A percentile compares a stretch with the other conserved stretches of the same genome.
phyloP scores from a whole-genome alignment of 2,888 invertebrate species.

The Leucoma salicis region DNA sequence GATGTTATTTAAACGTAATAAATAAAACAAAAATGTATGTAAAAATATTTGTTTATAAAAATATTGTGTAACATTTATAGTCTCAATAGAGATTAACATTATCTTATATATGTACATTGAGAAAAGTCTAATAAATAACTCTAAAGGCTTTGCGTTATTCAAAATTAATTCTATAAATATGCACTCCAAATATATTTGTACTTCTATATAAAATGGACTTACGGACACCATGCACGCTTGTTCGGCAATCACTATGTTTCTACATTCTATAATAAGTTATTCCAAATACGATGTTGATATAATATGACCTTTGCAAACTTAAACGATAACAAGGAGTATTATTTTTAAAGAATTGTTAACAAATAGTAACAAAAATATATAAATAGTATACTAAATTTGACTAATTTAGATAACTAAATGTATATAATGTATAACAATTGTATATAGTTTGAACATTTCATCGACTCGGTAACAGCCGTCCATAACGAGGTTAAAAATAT shows the following conservation, averaged over 20 bases:
- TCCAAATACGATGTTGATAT: background rate
- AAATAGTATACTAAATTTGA: slow-evolving; percentile 6
- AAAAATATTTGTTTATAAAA: slow-evolving; percentile 66
- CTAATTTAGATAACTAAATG: slow-evolving; percentile 7
- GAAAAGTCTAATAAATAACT: slow-evolving; percentile 49
- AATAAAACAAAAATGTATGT: slow-evolving; percentile 14
- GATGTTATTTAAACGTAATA: too few relatives aligned
- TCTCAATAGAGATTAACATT: slow-evolving; percentile 70
- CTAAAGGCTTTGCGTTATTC: slow-evolving; percentile 47
- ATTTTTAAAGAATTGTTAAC: background rate
- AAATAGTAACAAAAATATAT: background rate
- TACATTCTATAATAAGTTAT: background rate
- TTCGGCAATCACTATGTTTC: background rate
- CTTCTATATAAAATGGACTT: slow-evolving; percentile 21
- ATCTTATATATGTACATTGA: slow-evolving; percentile 50
- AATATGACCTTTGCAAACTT: background rate
- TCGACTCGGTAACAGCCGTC: background rate
- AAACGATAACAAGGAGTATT: background rate
- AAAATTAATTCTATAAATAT: slow-evolving; percentile 29
- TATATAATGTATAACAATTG: slow-evolving; percentile 9
- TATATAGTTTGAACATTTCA: slow-evolving; percentile 3
- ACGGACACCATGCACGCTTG: slow-evolving; percentile 7
- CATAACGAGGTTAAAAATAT: background rate
- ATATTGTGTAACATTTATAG: slow-evolving; percentile 61
- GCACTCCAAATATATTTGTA: slow-evolving; percentile 41